phyloP scores from a whole-genome alignment of 2,797 vertebrate genomes.

The Graptemys geographica region DNA sequence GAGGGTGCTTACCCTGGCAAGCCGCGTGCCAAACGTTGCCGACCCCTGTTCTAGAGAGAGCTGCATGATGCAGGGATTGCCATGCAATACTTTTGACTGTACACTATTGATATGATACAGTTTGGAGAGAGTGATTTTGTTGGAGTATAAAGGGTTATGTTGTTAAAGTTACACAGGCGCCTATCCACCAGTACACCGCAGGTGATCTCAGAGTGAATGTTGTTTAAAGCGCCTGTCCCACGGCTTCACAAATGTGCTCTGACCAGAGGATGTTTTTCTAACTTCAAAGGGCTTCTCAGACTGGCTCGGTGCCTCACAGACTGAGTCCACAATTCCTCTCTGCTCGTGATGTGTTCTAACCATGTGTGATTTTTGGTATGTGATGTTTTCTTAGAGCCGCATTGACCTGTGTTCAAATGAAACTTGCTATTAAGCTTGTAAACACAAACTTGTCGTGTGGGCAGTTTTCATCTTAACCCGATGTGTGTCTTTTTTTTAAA shows the following conservation, averaged over 20 bases:
- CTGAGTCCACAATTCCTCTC: slow-evolving; percentile 66
- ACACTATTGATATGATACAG: not conserved
- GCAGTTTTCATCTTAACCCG: slow-evolving; percentile 59
- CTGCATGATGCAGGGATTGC: rapidly evolving
- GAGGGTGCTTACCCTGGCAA: too few relatives aligned
- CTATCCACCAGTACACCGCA: slow-evolving; percentile 60
- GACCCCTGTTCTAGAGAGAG: not conserved
- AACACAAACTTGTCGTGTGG: slow-evolving; percentile 61
- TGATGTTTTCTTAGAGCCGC: slow-evolving; percentile 67
- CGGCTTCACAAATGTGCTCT: slow-evolving; percentile 65
- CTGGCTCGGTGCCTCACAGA: slow-evolving; percentile 62
- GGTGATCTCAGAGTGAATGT: slow-evolving; percentile 69
- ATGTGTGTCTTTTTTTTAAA: not conserved
- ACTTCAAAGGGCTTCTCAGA: slow-evolving; percentile 66
- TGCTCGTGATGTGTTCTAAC: slow-evolving; percentile 52
- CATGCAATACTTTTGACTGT: rapidly evolving
- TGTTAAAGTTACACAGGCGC: slow-evolving; percentile 50
- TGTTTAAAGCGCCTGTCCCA: slow-evolving; percentile 78
- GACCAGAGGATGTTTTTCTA: slow-evolving; percentile 78
- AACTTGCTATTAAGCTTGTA: slow-evolving; percentile 65
- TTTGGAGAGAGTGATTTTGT: not conserved
- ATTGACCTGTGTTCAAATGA: slow-evolving; percentile 64
- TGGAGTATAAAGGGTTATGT: slow-evolving; percentile 18
- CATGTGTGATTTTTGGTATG: slow-evolving; percentile 60
- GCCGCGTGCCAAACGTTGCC: too few relatives aligned